Base-by-base conservation (phyloP, 2,888 invertebrate species). In the Eledone cirrhosa region DNA sequence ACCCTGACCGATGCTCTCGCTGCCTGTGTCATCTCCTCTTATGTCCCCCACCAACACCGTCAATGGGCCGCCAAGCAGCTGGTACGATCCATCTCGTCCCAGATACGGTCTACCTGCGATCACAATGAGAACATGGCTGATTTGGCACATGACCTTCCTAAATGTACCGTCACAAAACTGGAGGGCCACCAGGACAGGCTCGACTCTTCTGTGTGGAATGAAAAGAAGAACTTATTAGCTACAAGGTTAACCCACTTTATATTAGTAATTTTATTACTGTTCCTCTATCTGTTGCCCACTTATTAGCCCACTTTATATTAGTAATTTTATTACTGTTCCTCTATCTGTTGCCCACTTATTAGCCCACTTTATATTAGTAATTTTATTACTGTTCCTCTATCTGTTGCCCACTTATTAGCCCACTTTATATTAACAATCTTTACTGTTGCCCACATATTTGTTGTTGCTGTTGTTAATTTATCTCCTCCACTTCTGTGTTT, bases 21-120 rank as follows among this genome's bases (percentile, higher is more conserved):
- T 7, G 93, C 93, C 0, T 93, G 93, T 88, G 91, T 93, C 19
- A 88, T 94, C 81, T 93, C 93, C 0, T 91, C 91, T 29, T 91
- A 92, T 77, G 90, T 93, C n/a, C 90, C 91, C 67, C 89, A 92
- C 22, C 88, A 88, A 41, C 91, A 92, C 83, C 91, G 93, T 48
- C 93, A 93, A 86, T 94, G 94, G 94, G 93, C 93, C 0, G 91
- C 92, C 1, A 92, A 93, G 81, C 93, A 93, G 87, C 89, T 94
- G 81, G 93, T 93, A 22, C 78, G 77, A 75, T 80, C 85, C 78
- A 81, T 86, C 81, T 80, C 84, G 80, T 29, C 81, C 81, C 14
- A 75, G 31, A 29, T 65, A 74, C n/a, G 76, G 63, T n/a, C 75
- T 22, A 72, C 75, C 69, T 53, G 31, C 7, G 81, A 83, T 29